A percentile compares a stretch with the other conserved stretches of the same genome.
Evolutionary conservation across 2,113 vertebrate species (phyloP).

Genomic region (Numida meleagris): DNA sequence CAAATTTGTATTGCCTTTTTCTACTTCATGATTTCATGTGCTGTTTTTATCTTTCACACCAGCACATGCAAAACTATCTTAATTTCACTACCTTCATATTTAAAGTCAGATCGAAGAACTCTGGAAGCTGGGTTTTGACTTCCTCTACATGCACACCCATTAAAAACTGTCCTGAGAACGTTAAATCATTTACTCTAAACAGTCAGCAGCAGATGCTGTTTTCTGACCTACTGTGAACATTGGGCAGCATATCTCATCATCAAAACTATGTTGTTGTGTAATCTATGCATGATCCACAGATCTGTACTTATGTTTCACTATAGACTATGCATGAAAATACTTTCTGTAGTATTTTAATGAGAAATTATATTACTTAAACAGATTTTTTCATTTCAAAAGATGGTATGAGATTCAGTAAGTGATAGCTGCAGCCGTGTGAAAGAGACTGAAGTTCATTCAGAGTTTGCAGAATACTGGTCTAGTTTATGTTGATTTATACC

Average conservation of each 20-base stretch:
- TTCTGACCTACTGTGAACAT: background rate
- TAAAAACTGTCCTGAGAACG: background rate
- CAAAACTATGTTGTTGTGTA: background rate
- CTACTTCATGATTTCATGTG: background rate
- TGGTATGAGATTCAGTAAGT: background rate
- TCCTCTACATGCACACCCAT: fast-evolving
- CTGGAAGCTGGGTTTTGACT: background rate
- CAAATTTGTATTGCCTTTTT: background rate
- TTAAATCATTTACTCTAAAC: background rate
- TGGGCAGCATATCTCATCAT: background rate
- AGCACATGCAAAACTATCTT: background rate
- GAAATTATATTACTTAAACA: background rate
- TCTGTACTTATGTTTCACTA: background rate
- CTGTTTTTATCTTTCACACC: background rate
- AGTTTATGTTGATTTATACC: background rate
- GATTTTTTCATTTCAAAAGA: background rate
- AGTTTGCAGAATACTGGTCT: background rate
- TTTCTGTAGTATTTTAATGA: background rate
- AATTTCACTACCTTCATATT: background rate
- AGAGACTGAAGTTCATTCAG: background rate
- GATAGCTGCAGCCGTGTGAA: background rate
- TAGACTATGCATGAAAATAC: background rate
- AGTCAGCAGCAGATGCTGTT: background rate
- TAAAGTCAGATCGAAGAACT: background rate
- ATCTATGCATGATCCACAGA: background rate